phyloP scores from a whole-genome alignment of 2,888 invertebrate species.

The Caenorhabditis imperialis region DNA sequence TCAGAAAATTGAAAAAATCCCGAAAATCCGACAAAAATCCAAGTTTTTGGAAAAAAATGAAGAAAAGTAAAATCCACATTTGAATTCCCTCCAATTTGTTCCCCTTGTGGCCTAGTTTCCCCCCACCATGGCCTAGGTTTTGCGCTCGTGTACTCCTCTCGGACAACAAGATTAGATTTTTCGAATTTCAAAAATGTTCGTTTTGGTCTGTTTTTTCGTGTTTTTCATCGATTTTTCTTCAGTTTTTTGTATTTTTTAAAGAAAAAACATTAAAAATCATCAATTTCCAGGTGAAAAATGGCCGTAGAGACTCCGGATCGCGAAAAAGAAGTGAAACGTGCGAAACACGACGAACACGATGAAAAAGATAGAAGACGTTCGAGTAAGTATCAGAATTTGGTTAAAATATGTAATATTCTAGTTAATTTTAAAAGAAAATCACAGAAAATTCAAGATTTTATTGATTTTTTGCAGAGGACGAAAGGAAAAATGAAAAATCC shows the following conservation, averaged over 20 bases:
- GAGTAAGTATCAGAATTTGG: constrained; percentile 20
- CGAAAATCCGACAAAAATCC: no score
- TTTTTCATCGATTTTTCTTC: not conserved
- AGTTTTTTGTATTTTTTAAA: not conserved
- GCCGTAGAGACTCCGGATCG: constrained; percentile 5
- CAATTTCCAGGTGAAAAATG: constrained; percentile 3
- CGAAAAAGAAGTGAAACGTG: constrained; percentile 4
- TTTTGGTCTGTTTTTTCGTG: no score
- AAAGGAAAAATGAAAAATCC: constrained; percentile 25
- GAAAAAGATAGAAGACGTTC: constrained; percentile 21
- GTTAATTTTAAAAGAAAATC: no score
- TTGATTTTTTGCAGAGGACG: constrained; percentile 28
- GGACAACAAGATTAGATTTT: not conserved
- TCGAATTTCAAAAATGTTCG: no score
- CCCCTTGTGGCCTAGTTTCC: not conserved
- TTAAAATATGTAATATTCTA: not conserved
- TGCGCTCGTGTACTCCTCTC: constrained; percentile 9
- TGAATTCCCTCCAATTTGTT: not conserved
- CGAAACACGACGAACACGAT: constrained; percentile 11
- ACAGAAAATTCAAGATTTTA: not conserved
- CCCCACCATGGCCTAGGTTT: not conserved
- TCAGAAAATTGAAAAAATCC: no score
- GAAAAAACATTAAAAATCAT: not conserved
- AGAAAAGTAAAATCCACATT: no score
- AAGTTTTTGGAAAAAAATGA: no score